These are phyloP conservation scores for Stenotaenia linearis DNA, from an alignment of 2,888 invertebrate species.

Conservation along the genomic window DNA sequence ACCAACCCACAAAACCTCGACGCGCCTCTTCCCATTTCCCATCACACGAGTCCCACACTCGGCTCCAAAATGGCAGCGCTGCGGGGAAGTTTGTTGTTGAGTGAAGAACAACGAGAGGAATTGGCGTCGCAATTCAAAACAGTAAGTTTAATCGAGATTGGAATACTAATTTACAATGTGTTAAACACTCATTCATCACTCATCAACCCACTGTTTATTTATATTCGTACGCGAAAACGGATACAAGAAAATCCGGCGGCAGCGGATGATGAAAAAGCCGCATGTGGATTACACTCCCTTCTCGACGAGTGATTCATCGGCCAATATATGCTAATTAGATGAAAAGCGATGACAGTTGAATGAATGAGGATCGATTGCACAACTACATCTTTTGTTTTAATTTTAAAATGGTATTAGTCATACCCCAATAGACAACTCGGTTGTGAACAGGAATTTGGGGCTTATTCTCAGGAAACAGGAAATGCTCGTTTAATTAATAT, in stretches of 20 bases:
- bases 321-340: not conserved
- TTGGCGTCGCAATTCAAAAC: slow-evolving; percentile 69
- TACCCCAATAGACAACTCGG: not conserved
- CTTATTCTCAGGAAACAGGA: not conserved
- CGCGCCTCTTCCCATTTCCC: not conserved
- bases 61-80: slow-evolving; percentile 29
- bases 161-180: too few relatives aligned
- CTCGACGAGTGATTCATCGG: not conserved
- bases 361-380: not conserved
- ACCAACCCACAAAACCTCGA: not conserved
- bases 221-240: not conserved
- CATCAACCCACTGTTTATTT: too few relatives aligned
- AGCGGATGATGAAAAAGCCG: not conserved
- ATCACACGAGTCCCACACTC: not conserved
- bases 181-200: too few relatives aligned
- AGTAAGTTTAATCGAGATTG: slow-evolving; percentile 58
- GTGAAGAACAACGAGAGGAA: slow-evolving; percentile 66
- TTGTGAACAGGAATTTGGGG: not conserved
- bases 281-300: not conserved
- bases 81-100: slow-evolving; percentile 46
- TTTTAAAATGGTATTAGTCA: not conserved
- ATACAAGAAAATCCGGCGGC: slow-evolving; percentile 15
- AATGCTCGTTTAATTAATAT: not conserved
- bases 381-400: not conserved
- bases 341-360: slow-evolving; percentile 34